Conservation (phyloP, 35 echinoderm and acorn worm species). For the Apostichopus japonicus region DNA sequence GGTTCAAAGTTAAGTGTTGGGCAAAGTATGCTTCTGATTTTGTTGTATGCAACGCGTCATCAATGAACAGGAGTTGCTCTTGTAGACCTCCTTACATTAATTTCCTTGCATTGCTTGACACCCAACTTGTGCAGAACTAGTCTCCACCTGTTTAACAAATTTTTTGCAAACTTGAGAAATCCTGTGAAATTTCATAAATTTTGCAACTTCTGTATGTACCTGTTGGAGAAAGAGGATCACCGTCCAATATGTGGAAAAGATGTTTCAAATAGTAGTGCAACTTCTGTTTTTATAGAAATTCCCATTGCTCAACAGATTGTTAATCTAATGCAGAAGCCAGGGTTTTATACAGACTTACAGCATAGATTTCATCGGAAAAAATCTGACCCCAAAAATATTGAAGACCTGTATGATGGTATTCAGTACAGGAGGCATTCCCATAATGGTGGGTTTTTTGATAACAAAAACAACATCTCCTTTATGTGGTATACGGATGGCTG, state of each 20-base stretch:
- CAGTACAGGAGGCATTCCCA: conserved; percentile 32
- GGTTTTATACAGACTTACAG: conserved; percentile 56
- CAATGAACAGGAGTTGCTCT: conserved; percentile 26
- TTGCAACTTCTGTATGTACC: conserved; percentile 24
- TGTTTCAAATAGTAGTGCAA: not conserved
- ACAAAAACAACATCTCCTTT: conserved; percentile 53
- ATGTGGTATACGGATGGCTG: conserved; percentile 72
- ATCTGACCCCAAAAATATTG: conserved; percentile 31
- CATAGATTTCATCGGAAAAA: conserved; percentile 61
- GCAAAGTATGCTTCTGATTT: not conserved
- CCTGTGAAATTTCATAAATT: conserved; percentile 56
- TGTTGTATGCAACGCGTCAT: not conserved
- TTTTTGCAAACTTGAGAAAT: not conserved
- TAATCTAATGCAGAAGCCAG: conserved; percentile 30
- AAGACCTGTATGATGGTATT: conserved; percentile 72
- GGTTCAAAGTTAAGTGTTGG: too few relatives aligned
- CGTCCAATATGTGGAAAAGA: conserved; percentile 39
- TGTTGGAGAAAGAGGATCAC: conserved; percentile 33
- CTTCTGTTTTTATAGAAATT: conserved; percentile 65
- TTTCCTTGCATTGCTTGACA: conserved; percentile 30
- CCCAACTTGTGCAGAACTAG: conserved; percentile 50
- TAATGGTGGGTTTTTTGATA: conserved; percentile 22
- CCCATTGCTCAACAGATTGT: conserved; percentile 22
- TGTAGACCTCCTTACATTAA: conserved; percentile 23
- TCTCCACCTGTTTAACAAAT: conserved; percentile 28